Base-by-base conservation (phyloP, 2,888 invertebrate species). In the Mongoloraphidia duomilia region DNA sequence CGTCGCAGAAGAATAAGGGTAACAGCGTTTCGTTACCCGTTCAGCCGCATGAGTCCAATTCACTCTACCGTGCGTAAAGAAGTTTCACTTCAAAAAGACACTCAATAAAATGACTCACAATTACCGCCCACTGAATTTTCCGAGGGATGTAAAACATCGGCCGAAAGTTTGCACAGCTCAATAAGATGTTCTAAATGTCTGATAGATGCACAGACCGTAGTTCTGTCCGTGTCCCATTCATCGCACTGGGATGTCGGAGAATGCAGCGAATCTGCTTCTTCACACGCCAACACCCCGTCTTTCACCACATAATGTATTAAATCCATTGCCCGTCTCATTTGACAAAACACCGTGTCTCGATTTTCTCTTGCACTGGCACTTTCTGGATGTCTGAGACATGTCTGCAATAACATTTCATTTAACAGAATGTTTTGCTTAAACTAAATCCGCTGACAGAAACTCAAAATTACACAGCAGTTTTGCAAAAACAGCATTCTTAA, bases 281-380 rank as follows among this genome's bases (percentile, higher is more conserved):
- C 65, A 52, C 73, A 71, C 61, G 79, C 76, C 64, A 86, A 71
- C 40, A 94, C 84, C n/a, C 95, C 95, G 68, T 97, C 96, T 61
- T 94, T 90, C 43, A 96, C 92, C 52, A 97, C 94, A 68, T 90
- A 92, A 70, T 96, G 95, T 58, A 98, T 92, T 55, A 96, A 78
- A 71, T 97, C 95, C 83, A 97, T 89, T 26, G 97, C 94, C 54
- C 93, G 79, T 53, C 95, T 76, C 88, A 97, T 97, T 70, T 95
- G 94, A 65, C 92, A 92, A 73, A 97, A 97, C 42, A 98, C 95
- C 0, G 95, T 95, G 67, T 97, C 96, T 9, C 97, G 79, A 68
- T 95, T 97, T 68, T 94, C 93, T 55, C 90, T 79, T 0, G 96
- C 92, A 48, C 91, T 84, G 44, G 84, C 81, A 66, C 93, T 90